Evolutionary conservation across 2,888 invertebrate genomes (phyloP).

Genomic region (Scelioninae gen. 1): DNA sequence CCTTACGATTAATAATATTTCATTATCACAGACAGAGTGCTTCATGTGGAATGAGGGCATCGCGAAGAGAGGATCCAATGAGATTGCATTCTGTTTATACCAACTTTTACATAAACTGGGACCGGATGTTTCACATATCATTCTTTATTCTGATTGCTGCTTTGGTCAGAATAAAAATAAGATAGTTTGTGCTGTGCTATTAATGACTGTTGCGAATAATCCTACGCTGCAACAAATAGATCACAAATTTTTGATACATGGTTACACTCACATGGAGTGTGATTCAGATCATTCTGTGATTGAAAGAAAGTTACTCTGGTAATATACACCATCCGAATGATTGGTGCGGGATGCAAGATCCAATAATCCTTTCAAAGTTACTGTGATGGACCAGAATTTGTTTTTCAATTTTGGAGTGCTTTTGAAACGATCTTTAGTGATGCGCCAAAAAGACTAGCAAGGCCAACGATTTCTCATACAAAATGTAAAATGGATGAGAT

Average conservation of each 20-base stretch:
- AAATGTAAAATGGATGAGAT: no score
- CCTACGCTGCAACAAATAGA: conserved; percentile 11
- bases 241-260: conserved; percentile 1
- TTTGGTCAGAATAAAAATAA: conserved; percentile 14
- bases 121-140: conserved; percentile 48
- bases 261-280: conserved; percentile 56
- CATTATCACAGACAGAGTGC: conserved; percentile 65
- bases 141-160: conserved; percentile 63
- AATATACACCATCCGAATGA: no score
- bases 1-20: conserved; percentile 73
- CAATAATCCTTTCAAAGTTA: no score
- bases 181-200: conserved; percentile 8
- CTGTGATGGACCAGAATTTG: no score
- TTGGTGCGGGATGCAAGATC: no score
- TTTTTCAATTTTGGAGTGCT: no score
- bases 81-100: no score
- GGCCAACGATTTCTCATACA: no score
- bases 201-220: conserved; percentile 1
- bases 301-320: no score
- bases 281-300: conserved; percentile 24
- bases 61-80: conserved; percentile 72
- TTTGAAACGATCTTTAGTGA: no score
- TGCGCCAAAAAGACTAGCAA: no score
- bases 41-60: conserved; percentile 77
- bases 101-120: conserved; percentile 53